Conservation (phyloP, 2,113 vertebrate species). For the Platysternon megacephalum region DNA sequence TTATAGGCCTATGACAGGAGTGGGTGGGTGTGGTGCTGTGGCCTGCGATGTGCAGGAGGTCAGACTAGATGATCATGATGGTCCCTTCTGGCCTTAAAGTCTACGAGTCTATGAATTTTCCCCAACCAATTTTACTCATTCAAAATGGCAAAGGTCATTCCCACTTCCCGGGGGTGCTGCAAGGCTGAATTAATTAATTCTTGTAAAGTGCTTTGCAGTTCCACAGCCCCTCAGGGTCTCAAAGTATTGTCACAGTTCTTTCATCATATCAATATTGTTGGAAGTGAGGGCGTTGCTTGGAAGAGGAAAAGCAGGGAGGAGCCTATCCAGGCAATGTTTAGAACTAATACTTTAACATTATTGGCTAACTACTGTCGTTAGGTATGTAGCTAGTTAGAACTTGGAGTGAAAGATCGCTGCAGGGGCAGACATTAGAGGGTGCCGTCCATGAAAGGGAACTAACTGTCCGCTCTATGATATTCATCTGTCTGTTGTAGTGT, state of each 20-base stretch:
- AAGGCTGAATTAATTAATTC: not conserved
- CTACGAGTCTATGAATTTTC: not conserved
- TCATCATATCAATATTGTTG: too few species aligned
- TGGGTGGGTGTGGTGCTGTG: too few species aligned
- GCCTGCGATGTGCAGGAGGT: too few species aligned
- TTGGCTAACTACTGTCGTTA: slow-evolving; percentile 30
- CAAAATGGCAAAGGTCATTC: not conserved
- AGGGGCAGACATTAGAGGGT: not conserved
- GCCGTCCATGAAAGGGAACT: not conserved
- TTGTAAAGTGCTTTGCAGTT: not conserved
- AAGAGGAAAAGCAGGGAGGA: not conserved
- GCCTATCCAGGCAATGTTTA: not conserved
- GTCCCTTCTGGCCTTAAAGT: too few species aligned
- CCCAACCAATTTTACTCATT: not conserved
- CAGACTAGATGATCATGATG: too few species aligned
- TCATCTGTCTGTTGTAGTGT: too few species aligned
- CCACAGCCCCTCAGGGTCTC: not conserved
- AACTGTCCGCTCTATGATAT: too few species aligned
- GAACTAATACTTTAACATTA: not conserved
- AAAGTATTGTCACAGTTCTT: not conserved
- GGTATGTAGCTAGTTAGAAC: slow-evolving; percentile 57
- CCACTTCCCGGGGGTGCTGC: not conserved
- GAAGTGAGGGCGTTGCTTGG: slow-evolving; percentile 44
- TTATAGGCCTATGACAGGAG: too few species aligned
- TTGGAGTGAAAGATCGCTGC: slow-evolving; percentile 35